Evolutionary conservation across 2,888 invertebrate genomes (phyloP), one percentile per base, ranked within the genome.

Genomic region (Aleiodes alternator): DNA sequence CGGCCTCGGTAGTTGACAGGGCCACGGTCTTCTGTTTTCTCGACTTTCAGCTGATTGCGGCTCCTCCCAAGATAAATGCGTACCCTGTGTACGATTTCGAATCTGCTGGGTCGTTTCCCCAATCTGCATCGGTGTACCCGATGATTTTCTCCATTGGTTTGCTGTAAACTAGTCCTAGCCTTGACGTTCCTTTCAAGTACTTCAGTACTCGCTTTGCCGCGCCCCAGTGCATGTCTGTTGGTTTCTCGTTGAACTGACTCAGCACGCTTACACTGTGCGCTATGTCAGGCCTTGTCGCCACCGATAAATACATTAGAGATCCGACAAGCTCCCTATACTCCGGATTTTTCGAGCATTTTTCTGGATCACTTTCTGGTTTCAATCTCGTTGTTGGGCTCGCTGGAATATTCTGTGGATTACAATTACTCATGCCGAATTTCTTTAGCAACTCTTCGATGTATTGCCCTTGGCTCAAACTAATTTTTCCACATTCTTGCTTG

Each of bases 141-240:
- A 16, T 4, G 14, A 55, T n/a, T 11, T n/a, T 16, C 7, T 16
- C n/a, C 6, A 16, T 16, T 7, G 55, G 6, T n/a, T 0, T n/a
- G 5, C 8, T 55, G 8, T 55, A 55, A 16, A 55, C 55, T 1
- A 55, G 16, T 16, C n/a, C 3, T 16, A 14, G 11, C 7, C 11
- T 55, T 11, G 16, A 12, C 14, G 55, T 55, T 0, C 55, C 55
- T 14, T 55, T 14, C 14, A 14, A 11, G 12, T 84, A 84, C 4
- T 80, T 57, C 8, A 83, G 69, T 2, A 82, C 78, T 2, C 78
- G 57, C 50, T 82, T 83, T 1, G 80, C 82, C 0, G 81, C 81
- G 11, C 66, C 75, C 82, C 83, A 85, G 56, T 84, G 82, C 0
- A 23, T 14, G 29, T 77, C 57, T 7, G 74, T 73, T 69, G 70